A percentile compares a stretch with the other conserved stretches of the same genome.
Conservation (phyloP, 2,888 invertebrate species). For the Drosophila niveifrons region DNA sequence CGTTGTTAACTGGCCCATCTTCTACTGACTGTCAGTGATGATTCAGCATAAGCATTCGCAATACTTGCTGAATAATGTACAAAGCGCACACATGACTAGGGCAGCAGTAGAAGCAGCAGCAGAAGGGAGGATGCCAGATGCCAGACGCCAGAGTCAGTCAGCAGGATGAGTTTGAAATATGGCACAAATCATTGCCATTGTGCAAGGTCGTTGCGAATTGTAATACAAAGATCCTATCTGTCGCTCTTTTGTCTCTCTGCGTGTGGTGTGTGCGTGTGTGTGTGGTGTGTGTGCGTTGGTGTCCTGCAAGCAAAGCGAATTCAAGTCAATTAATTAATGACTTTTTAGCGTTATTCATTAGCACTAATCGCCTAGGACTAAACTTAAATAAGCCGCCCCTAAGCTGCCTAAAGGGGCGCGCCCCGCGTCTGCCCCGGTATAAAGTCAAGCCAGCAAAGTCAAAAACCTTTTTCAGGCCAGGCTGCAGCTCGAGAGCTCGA, state of each 20-base stretch:
- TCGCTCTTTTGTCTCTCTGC: conserved; percentile 4
- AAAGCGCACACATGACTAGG: conserved; percentile 27
- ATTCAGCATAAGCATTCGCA: conserved; percentile 65
- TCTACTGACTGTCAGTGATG: conserved; percentile 47
- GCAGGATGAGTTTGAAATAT: conserved; percentile 48
- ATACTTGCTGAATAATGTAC: conserved; percentile 77
- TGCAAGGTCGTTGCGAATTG: conserved; percentile 59
- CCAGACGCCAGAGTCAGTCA: conserved; percentile 1
- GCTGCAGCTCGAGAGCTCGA: conserved; percentile 7
- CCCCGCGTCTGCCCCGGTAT: conserved; percentile 26
- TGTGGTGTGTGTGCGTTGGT: conserved; percentile 26
- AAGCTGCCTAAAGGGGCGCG: conserved; percentile 55
- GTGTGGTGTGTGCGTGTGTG: background rate
- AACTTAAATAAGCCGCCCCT: conserved; percentile 56
- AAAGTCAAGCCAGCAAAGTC: conserved; percentile 54
- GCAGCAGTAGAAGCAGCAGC: conserved; percentile 6
- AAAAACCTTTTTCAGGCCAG: conserved; percentile 66
- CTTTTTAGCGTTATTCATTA: conserved; percentile 76
- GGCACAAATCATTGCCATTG: conserved; percentile 69
- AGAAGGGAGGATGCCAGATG: background rate
- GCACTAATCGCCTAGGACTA: conserved; percentile 69
- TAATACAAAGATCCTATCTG: conserved; percentile 43
- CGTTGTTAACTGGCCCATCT: background rate
- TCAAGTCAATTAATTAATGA: conserved; percentile 78
- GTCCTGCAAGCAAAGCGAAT: conserved; percentile 47